Evolutionary conservation across 2,113 vertebrate species (phyloP).

Genomic region (Cavia porcellus): DNA sequence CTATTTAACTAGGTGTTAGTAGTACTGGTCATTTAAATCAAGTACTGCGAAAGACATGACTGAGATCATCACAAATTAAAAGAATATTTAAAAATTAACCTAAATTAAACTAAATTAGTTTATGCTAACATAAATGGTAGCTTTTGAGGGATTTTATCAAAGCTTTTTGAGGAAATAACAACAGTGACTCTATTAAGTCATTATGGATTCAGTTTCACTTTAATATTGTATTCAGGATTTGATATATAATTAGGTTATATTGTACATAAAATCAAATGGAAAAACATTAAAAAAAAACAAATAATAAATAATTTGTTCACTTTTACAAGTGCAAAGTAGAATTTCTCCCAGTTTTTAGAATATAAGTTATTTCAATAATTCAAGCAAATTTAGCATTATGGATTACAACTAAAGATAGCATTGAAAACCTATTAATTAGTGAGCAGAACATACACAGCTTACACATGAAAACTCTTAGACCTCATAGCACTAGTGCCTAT

Average conservation of each 20-base stretch:
- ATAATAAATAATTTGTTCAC: not conserved
- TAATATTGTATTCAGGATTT: not conserved
- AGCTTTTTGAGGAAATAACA: not conserved
- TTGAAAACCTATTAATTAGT: not conserved
- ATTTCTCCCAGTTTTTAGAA: not conserved
- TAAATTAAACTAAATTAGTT: not conserved
- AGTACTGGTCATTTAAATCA: not conserved
- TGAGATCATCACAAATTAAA: not conserved
- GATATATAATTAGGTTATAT: not conserved
- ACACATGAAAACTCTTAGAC: not conserved
- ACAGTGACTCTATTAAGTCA: not conserved
- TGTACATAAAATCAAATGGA: not conserved
- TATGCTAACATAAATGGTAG: not conserved
- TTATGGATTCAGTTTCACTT: not conserved
- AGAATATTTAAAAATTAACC: conserved; percentile 15
- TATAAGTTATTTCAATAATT: conserved; percentile 11
- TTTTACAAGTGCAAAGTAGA: conserved; percentile 3
- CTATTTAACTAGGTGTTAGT: not conserved
- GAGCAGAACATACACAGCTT: not conserved
- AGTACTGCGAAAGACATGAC: not conserved
- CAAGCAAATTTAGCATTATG: conserved; percentile 31
- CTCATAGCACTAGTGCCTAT: not conserved
- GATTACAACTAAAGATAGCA: conserved; percentile 16
- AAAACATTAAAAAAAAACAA: not conserved
- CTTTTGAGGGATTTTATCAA: not conserved